Evolutionary conservation across 2,113 vertebrate genomes (phyloP).

Genomic region (Arenaria interpres): DNA sequence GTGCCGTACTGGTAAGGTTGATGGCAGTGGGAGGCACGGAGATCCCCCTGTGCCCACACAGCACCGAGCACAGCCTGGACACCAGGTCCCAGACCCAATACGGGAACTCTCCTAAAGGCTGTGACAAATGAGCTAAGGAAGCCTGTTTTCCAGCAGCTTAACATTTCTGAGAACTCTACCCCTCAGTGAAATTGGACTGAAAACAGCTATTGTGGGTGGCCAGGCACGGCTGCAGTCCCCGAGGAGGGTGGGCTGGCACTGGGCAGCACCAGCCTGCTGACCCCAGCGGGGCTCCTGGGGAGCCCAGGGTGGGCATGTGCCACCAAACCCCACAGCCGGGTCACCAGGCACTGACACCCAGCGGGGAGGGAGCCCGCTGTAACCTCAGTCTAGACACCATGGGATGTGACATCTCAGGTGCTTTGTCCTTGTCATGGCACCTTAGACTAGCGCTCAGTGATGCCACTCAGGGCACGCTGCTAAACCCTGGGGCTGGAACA

Average conservation of each 20-base stretch:
- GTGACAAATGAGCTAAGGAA: not conserved
- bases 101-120: not conserved
- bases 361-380: not conserved
- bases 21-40: not conserved
- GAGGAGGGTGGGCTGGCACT: not conserved
- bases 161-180: not conserved
- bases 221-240: accelerated
- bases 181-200: not conserved
- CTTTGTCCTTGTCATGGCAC: not conserved
- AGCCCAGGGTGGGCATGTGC: accelerated
- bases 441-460: accelerated
- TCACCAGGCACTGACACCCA: not conserved
- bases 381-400: not conserved
- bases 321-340: not conserved
- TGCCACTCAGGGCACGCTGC: not conserved
- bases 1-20: not conserved
- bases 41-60: accelerated
- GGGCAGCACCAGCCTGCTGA: not conserved
- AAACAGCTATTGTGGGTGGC: conserved; percentile 7
- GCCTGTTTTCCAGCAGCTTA: not conserved
- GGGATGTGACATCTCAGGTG: not conserved
- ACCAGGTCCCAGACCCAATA: not conserved
- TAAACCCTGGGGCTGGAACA: not conserved
- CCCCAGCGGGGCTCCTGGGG: not conserved
- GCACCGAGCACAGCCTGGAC: not conserved